Percentiles rank a stretch among this genome's conserved stretches.
Evolutionary conservation across 1,140 invertebrate species (phyloP).

Genomic region (Drosophila nannoptera): DNA sequence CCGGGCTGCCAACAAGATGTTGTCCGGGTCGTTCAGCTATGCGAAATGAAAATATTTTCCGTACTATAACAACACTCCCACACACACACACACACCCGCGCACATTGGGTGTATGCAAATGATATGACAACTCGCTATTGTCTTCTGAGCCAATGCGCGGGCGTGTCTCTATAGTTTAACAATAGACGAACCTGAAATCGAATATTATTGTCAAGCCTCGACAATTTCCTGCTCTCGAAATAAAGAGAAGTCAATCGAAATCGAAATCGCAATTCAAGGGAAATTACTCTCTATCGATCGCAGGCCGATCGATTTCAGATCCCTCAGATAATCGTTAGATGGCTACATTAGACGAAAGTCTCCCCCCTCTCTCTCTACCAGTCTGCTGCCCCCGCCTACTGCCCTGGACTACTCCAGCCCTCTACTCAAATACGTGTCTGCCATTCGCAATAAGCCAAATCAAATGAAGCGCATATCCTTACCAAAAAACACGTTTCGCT

Average conservation of each 20-base stretch:
- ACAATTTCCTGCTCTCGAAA: constrained; percentile 18
- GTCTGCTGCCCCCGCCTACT: neutral
- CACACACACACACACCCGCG: neutral
- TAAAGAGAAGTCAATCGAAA: neutral
- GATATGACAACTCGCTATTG: constrained; percentile 23
- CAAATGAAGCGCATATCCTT: constrained; percentile 51
- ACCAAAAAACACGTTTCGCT: constrained; percentile 34
- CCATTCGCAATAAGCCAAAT: constrained; percentile 28
- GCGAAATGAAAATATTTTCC: constrained; percentile 19
- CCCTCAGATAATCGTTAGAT: too few species aligned
- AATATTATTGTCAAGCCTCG: constrained; percentile 21
- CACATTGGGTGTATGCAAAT: constrained; percentile 32
- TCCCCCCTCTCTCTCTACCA: too few species aligned
- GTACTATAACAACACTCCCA: neutral
- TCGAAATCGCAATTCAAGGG: constrained; percentile 16
- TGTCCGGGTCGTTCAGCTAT: constrained; percentile 10
- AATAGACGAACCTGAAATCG: constrained; percentile 9
- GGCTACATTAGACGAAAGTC: too few species aligned
- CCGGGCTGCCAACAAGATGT: constrained; percentile 3
- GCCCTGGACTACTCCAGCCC: too few species aligned
- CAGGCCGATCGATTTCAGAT: too few species aligned
- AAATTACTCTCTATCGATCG: neutral
- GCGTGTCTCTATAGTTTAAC: constrained; percentile 25
- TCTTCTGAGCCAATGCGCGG: constrained; percentile 16
- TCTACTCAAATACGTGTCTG: constrained; percentile 39